Conservation (phyloP, 2,797 vertebrate genomes). For the Craterocephalus amniculus region DNA sequence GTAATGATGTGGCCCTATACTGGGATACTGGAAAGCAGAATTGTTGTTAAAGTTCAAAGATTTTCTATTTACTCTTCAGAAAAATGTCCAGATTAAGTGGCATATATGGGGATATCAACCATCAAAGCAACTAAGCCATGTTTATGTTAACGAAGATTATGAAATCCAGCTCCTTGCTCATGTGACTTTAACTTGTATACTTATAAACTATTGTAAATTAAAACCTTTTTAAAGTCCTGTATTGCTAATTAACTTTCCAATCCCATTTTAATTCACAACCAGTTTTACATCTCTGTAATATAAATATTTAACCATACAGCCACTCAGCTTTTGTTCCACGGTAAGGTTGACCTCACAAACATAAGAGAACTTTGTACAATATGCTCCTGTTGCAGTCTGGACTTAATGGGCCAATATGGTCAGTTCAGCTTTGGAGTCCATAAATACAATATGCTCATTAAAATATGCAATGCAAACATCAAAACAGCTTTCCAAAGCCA, state of each 20-base stretch:
- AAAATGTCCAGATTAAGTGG: neutral
- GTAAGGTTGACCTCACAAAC: constrained; percentile 57
- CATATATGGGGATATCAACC: neutral
- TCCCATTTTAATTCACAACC: neutral
- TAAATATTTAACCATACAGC: constrained; percentile 11
- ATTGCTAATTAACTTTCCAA: neutral
- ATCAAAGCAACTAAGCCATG: neutral
- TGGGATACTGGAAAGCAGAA: too few relatives aligned
- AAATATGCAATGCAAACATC: constrained; percentile 65
- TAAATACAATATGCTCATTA: constrained; percentile 68
- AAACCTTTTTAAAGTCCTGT: neutral
- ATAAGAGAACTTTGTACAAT: constrained; percentile 55
- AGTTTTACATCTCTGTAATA: constrained; percentile 20
- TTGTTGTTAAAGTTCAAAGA: too few relatives aligned
- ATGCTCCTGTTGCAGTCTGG: constrained; percentile 42
- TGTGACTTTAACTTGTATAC: neutral
- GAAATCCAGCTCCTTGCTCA: neutral
- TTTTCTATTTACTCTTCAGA: neutral
- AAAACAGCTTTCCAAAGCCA: constrained; percentile 78
- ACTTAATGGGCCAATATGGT: constrained; percentile 58
- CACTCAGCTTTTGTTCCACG: constrained; percentile 35
- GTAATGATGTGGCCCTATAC: too few relatives aligned
- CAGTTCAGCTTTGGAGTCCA: constrained; percentile 35
- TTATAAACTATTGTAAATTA: neutral
- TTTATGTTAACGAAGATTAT: neutral